Conservation (phyloP, 2,888 invertebrate species). For the Argyresthia albistria region DNA sequence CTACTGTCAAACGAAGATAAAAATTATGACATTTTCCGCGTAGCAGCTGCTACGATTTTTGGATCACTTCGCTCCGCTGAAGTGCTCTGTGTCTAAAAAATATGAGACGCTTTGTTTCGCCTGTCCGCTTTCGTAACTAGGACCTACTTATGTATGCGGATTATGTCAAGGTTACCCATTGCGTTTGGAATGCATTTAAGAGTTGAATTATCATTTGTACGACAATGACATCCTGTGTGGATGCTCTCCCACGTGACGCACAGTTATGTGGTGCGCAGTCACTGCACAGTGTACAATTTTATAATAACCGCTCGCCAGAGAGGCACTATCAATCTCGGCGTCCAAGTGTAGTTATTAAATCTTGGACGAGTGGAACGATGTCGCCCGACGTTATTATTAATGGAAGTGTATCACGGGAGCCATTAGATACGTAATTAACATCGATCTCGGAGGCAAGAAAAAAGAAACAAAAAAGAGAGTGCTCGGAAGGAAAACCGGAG, state of each 20-base stretch:
- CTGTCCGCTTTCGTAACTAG: constrained; percentile 36
- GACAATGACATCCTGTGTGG: neutral
- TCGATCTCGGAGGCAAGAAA: constrained; percentile 40
- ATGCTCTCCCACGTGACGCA: neutral
- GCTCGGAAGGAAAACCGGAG: constrained; percentile 32
- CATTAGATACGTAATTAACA: constrained; percentile 69
- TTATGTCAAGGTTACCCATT: neutral
- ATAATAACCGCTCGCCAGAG: constrained; percentile 47
- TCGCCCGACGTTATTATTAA: constrained; percentile 60
- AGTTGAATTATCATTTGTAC: neutral
- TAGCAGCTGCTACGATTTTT: constrained; percentile 56
- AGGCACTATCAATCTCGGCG: constrained; percentile 60
- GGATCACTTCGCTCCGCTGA: constrained; percentile 49
- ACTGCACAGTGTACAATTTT: constrained; percentile 28
- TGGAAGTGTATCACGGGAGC: constrained; percentile 72
- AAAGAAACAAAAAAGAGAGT: constrained; percentile 29
- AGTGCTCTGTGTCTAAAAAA: constrained; percentile 55
- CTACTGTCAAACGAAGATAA: constrained; percentile 22
- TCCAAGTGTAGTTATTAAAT: constrained; percentile 61
- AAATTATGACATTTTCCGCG: constrained; percentile 46
- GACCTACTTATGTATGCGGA: constrained; percentile 20
- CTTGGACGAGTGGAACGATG: constrained; percentile 52
- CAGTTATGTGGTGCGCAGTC: neutral
- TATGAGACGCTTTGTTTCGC: constrained; percentile 51
- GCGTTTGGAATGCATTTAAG: neutral